phyloP scores from a whole-genome alignment of 2,113 vertebrate genomes.

The Saguinus midas region DNA sequence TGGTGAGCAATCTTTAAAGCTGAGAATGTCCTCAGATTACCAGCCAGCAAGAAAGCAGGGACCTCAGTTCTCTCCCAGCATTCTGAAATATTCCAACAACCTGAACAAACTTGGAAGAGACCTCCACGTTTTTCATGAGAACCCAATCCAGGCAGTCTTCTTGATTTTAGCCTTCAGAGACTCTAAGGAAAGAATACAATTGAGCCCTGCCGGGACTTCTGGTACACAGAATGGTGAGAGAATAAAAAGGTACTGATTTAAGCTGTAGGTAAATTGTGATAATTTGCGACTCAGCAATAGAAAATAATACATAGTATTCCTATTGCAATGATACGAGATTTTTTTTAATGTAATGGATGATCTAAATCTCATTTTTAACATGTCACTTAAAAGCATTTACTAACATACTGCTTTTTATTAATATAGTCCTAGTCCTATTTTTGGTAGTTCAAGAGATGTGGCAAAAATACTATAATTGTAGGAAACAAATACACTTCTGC shows the following conservation, averaged over 20 bases:
- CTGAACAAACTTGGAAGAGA: not conserved
- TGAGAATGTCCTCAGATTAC: not conserved
- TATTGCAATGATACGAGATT: not conserved
- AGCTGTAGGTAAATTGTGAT: not conserved
- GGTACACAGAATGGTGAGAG: not conserved
- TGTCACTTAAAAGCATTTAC: not conserved
- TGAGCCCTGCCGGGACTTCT: not conserved
- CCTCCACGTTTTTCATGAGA: not conserved
- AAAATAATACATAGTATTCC: not conserved
- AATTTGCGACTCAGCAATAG: not conserved
- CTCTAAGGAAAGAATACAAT: too few species aligned
- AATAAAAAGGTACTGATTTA: not conserved
- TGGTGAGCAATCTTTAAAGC: fast-evolving
- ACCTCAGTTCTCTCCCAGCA: not conserved
- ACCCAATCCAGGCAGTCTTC: too few species aligned
- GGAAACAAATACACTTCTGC: not conserved
- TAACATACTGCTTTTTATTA: not conserved
- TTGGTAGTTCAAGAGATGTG: not conserved
- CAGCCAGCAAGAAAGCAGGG: not conserved
- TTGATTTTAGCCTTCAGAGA: not conserved
- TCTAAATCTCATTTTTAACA: not conserved
- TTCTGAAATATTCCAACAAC: not conserved
- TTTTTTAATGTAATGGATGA: not conserved
- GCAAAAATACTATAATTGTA: not conserved
- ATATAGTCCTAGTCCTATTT: not conserved